A percentile compares a stretch with the other conserved stretches of the same genome.
Evolutionary conservation across 2,113 vertebrate genomes (phyloP).

Genomic region (Ceratotherium simum): DNA sequence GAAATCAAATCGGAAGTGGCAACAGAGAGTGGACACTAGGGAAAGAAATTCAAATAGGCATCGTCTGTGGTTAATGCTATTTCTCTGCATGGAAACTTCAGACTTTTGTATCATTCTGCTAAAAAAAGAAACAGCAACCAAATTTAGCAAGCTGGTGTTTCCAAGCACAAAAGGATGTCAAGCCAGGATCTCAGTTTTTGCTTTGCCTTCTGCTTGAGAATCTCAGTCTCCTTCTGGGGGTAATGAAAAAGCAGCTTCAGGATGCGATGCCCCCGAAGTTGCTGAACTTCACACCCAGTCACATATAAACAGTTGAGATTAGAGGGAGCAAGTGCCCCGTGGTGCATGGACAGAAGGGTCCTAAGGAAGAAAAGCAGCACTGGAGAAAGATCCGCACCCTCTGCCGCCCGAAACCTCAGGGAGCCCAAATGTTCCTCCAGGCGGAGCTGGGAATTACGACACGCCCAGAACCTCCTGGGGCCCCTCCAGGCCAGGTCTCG

Average conservation of each 20-base stretch:
- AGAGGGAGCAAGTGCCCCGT: neutral
- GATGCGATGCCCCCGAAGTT: neutral
- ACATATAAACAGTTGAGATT: conserved; percentile 8
- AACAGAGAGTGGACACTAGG: neutral
- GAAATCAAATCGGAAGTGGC: conserved; percentile 51
- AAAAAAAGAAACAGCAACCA: conserved; percentile 35
- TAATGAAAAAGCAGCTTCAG: neutral
- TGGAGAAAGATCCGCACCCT: neutral
- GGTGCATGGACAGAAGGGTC: neutral
- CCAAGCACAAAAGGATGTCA: conserved; percentile 37
- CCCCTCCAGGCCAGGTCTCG: neutral
- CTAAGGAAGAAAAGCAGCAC: neutral
- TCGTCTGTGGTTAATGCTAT: neutral
- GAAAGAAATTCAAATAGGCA: conserved; percentile 44
- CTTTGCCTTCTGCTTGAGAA: conserved; percentile 31
- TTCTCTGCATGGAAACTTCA: conserved; percentile 50
- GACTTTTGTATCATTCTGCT: conserved; percentile 32
- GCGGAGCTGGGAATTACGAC: conserved; percentile 65
- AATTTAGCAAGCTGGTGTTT: conserved; percentile 62
- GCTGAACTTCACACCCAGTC: neutral
- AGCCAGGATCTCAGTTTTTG: neutral
- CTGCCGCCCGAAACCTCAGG: neutral
- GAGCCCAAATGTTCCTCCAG: neutral
- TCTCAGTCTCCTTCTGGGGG: neutral
- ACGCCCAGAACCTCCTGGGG: neutral